phyloP scores from a whole-genome alignment of 2,113 vertebrate species.

The Bagarius yarrelli region DNA sequence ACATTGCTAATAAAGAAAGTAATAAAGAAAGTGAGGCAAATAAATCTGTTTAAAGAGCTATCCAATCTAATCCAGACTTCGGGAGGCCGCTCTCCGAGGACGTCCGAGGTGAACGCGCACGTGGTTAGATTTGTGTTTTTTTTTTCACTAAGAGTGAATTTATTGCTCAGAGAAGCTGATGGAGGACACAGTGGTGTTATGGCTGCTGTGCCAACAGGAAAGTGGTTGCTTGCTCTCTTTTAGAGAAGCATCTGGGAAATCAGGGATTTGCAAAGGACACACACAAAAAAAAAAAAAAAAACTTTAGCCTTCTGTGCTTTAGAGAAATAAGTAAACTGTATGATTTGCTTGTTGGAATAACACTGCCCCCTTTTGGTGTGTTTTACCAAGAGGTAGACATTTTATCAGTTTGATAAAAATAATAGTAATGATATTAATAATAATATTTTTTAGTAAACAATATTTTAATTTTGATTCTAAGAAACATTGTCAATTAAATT shows the following conservation, averaged over 20 bases:
- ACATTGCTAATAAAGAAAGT: constrained; percentile 12
- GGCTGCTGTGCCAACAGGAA: constrained; percentile 41
- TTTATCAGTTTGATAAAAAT: neutral
- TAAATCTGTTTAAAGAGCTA: constrained; percentile 58
- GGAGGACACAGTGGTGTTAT: constrained; percentile 41
- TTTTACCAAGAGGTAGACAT: neutral
- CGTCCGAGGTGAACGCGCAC: constrained; percentile 44
- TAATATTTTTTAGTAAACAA: too few relatives aligned
- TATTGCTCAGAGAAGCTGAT: constrained; percentile 51
- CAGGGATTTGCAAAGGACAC: constrained; percentile 27
- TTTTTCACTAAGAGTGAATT: constrained; percentile 48
- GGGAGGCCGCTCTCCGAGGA: constrained; percentile 44
- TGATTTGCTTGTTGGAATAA: constrained; percentile 42
- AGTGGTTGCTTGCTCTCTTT: constrained; percentile 17
- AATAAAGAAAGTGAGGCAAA: constrained; percentile 45
- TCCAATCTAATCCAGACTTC: constrained; percentile 56
- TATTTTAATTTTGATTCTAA: too few relatives aligned
- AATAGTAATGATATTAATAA: neutral
- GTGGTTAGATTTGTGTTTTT: constrained; percentile 39
- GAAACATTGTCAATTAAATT: too few relatives aligned
- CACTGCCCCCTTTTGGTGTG: constrained; percentile 61
- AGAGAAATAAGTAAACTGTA: constrained; percentile 5
- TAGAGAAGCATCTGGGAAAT: constrained; percentile 42
- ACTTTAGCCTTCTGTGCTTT: constrained; percentile 51
- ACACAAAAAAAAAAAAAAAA: constrained; percentile 2